Percentiles rank a stretch among this genome's conserved stretches.
phyloP scores from a whole-genome alignment of 2,797 vertebrate species.

The Microctenopoma steveboyesi region DNA sequence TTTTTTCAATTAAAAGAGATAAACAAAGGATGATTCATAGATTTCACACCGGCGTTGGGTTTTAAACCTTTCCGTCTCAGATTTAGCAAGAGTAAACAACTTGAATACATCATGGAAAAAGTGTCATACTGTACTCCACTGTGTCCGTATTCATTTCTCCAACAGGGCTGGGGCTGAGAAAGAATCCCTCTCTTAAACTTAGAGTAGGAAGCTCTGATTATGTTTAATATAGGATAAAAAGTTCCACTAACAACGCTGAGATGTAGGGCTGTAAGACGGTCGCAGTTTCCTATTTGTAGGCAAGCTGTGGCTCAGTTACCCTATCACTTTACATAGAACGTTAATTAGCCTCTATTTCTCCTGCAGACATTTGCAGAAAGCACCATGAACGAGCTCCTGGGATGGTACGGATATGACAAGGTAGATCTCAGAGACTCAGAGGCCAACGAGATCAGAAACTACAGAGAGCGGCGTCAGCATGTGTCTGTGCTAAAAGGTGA shows the following conservation, averaged over 20 bases:
- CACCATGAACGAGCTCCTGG: slow-evolving; percentile 99
- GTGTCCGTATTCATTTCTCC: slow-evolving; percentile 75
- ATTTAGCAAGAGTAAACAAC: slow-evolving; percentile 83
- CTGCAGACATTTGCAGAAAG: slow-evolving; percentile 98
- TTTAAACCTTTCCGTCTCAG: slow-evolving; percentile 81
- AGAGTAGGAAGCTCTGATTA: slow-evolving; percentile 73
- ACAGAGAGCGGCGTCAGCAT: slow-evolving; percentile 92
- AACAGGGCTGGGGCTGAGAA: slow-evolving; percentile 60
- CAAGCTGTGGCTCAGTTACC: slow-evolving; percentile 33
- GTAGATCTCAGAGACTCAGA: slow-evolving; percentile 97
- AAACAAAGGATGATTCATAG: slow-evolving; percentile 84
- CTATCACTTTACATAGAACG: slow-evolving; percentile 43
- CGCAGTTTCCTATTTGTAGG: slow-evolving; percentile 64
- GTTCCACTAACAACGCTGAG: slow-evolving; percentile 71
- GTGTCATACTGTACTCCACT: slow-evolving; percentile 78
- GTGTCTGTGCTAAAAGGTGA: slow-evolving; percentile 99
- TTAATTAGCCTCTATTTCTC: slow-evolving; percentile 69
- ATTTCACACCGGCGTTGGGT: slow-evolving; percentile 83
- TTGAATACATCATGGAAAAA: slow-evolving; percentile 83
- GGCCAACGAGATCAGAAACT: slow-evolving; percentile 94
- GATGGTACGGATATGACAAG: slow-evolving; percentile 99
- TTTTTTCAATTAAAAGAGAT: slow-evolving; percentile 79
- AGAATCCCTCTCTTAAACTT: slow-evolving; percentile 78
- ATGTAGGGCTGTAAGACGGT: slow-evolving; percentile 43
- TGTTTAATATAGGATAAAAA: slow-evolving; percentile 80